A percentile compares a stretch with the other conserved stretches of the same genome.
Conservation (phyloP, 2,113 vertebrate genomes). For the Chaenogobius annularis region DNA sequence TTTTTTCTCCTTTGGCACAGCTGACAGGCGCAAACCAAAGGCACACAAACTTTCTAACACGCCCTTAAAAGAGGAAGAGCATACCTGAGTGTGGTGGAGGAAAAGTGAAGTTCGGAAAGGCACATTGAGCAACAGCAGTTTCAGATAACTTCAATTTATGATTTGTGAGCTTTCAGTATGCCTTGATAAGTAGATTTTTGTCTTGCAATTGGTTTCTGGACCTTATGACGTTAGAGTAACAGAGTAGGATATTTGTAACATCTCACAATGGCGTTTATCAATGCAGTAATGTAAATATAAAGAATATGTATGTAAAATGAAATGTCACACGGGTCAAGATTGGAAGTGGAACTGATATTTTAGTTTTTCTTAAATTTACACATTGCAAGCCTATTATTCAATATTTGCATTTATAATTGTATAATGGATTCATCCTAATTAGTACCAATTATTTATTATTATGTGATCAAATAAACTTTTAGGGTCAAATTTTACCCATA, state of each 20-base stretch:
- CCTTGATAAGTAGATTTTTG: background rate
- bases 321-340: too few species aligned
- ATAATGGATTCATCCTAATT: too few species aligned
- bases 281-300: too few species aligned
- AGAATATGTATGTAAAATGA: too few species aligned
- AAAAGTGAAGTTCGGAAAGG: slow-evolving; percentile 33
- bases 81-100: slow-evolving; percentile 31
- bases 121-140: slow-evolving; percentile 30
- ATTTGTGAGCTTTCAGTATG: slow-evolving; percentile 8
- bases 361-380: too few species aligned
- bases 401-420: too few species aligned
- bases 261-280: background rate
- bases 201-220: background rate
- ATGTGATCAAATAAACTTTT: too few species aligned
- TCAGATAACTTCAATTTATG: slow-evolving; percentile 59
- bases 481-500: too few species aligned
- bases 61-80: slow-evolving; percentile 21
- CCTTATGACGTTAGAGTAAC: background rate
- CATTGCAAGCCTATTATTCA: too few species aligned
- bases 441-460: too few species aligned
- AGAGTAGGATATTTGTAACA: background rate
- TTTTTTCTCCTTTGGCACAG: background rate
- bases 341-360: too few species aligned
- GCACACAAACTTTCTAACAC: slow-evolving; percentile 35
- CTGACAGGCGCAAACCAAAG: slow-evolving; percentile 9